Conservation (phyloP, 2,113 vertebrate species). For the Triplophysa tibetana region DNA sequence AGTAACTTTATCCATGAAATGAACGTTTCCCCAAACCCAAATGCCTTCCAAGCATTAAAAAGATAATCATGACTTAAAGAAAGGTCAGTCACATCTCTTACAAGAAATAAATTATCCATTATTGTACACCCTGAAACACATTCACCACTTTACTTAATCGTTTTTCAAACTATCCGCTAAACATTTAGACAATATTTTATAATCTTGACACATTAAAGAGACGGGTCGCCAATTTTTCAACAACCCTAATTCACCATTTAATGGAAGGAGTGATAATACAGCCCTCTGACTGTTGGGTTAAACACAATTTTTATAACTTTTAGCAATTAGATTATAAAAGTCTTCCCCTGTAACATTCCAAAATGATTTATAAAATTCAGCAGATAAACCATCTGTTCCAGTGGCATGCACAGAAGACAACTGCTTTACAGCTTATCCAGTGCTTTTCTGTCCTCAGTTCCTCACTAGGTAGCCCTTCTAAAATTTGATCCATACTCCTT, state of each 20-base stretch:
- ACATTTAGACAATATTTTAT: slow-evolving; percentile 3
- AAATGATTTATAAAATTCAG: slow-evolving; percentile 2
- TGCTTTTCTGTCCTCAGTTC: too few species aligned
- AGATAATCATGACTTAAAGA: neutral
- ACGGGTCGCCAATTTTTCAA: neutral
- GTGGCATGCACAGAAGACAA: too few species aligned
- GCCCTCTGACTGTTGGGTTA: neutral
- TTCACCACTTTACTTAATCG: too few species aligned
- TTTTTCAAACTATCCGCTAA: neutral
- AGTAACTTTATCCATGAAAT: neutral
- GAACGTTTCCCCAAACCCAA: neutral
- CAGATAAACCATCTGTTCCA: neutral
- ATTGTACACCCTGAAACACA: too few species aligned
- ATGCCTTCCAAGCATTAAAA: neutral
- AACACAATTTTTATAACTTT: neutral
- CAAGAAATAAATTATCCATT: neutral
- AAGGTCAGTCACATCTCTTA: neutral
- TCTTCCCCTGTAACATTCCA: neutral
- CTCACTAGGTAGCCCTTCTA: too few species aligned
- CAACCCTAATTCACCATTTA: neutral
- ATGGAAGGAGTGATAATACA: neutral
- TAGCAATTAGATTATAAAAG: neutral
- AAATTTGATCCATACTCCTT: too few species aligned
- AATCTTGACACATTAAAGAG: neutral
- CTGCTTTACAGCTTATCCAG: too few species aligned